phyloP scores from a whole-genome alignment of 1,140 invertebrate species.

The Apis mellifera region DNA sequence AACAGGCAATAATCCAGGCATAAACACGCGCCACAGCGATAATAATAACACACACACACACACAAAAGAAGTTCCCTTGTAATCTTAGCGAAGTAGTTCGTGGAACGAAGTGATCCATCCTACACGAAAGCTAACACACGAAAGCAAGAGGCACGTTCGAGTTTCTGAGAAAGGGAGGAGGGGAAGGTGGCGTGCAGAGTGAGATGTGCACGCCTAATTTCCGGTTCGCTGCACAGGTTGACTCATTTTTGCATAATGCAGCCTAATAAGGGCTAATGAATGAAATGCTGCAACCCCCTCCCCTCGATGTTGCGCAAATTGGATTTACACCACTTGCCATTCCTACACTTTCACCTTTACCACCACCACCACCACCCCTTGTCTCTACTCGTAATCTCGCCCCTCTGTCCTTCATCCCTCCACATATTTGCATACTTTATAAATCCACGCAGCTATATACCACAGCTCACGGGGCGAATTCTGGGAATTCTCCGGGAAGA shows the following conservation, averaged over 20 bases:
- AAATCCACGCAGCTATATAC: slow-evolving; percentile 31
- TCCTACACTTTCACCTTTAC: slow-evolving; percentile 53
- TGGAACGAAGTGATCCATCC: slow-evolving; percentile 26
- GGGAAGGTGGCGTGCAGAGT: not conserved
- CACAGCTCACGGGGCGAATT: slow-evolving; percentile 36
- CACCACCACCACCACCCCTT: slow-evolving; percentile 28
- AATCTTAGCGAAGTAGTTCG: slow-evolving; percentile 12
- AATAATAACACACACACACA: not conserved
- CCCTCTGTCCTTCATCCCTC: slow-evolving; percentile 30
- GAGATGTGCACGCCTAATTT: slow-evolving; percentile 57
- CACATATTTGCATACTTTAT: slow-evolving; percentile 71
- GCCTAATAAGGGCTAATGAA: slow-evolving; percentile 75
- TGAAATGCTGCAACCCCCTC: slow-evolving; percentile 64
- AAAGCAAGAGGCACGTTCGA: not conserved
- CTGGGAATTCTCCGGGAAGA: slow-evolving; percentile 37
- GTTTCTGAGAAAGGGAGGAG: slow-evolving; percentile 22
- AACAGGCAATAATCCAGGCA: not conserved
- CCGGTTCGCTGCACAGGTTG: slow-evolving; percentile 58
- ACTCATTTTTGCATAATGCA: slow-evolving; percentile 76
- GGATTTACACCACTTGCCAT: slow-evolving; percentile 70
- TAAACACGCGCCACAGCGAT: not conserved
- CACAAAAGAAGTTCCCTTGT: not conserved
- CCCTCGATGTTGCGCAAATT: slow-evolving; percentile 68
- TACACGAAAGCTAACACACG: slow-evolving; percentile 3
- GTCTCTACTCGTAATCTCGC: slow-evolving; percentile 59